Evolutionary conservation across 2,113 vertebrate species (phyloP), one percentile per base, ranked within the genome.

Genomic region (Sciurus niger): DNA sequence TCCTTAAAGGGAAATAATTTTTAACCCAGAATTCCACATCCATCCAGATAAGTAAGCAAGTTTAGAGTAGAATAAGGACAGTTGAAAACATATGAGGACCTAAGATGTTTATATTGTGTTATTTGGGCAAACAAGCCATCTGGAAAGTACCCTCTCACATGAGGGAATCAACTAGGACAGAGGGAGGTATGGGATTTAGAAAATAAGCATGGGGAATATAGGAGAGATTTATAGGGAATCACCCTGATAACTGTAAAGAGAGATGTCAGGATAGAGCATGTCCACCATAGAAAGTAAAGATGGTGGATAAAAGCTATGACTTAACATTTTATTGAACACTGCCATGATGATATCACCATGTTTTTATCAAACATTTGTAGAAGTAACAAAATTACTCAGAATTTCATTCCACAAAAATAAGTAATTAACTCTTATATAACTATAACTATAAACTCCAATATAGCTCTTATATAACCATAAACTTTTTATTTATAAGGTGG

Each of bases 21-120:
- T 58, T 48, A 72, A 28, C 17, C 55, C 46, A 83, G 37, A 95
- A 82, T 83, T 87, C 63, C 80, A 87, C 80, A 68, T 88, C 24
- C 30, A 37, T 37, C 22, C 20, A 68, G 58, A 63, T 60, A 24
- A 25, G 8, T 6, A 58, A 25, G 24, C 24, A 25, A 25, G 9
- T 63, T 63, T 25, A 63, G 60, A 63, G 24, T 34, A 58, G 48
- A 83, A 37, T 77, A 83, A 76, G 76, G 30, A 60, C 2, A 76
- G 28, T 63, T 24, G 8, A 28, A 63, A 25, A 63, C 60, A 63
- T 25, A 63, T 63, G 60, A 63, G 60, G 24, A 10, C 34, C 68
- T 82, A 83, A 92, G 76, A 92, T 82, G 83, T 40, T 83, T 83
- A 10, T 1, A 28, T 22, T 83, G 8, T 63, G 4, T 83, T 82